A percentile compares a stretch with the other conserved stretches of the same genome.
Conservation (phyloP, 2,113 vertebrate species). For the Chaetodon auriga region DNA sequence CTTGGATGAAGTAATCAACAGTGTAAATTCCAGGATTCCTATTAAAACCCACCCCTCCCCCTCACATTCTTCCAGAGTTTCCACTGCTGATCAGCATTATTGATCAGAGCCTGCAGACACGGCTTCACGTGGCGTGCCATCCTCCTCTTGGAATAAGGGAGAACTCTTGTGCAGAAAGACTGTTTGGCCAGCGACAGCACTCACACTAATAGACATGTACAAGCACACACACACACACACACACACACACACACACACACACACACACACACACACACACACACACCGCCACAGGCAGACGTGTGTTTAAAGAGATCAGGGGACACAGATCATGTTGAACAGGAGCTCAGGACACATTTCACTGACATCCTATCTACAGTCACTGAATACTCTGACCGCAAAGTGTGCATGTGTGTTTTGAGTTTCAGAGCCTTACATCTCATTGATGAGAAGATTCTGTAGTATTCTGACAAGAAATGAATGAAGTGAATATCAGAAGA, state of each 20-base stretch:
- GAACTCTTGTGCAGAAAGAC: not conserved
- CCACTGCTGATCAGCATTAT: constrained; percentile 68
- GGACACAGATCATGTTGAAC: constrained; percentile 50
- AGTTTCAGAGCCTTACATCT: constrained; percentile 10
- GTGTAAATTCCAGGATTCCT: constrained; percentile 38
- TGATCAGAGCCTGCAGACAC: constrained; percentile 63
- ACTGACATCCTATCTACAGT: constrained; percentile 59
- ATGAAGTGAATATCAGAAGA: not conserved
- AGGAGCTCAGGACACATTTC: constrained; percentile 55
- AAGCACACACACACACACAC: not conserved
- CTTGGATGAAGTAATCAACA: constrained; percentile 29
- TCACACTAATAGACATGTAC: not conserved
- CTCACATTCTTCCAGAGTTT: constrained; percentile 39
- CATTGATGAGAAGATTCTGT: constrained; percentile 9
- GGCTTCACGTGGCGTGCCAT: constrained; percentile 19
- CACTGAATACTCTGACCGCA: constrained; percentile 33
- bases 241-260: not conserved
- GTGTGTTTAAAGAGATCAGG: constrained; percentile 35
- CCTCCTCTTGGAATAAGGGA: constrained; percentile 9
- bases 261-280: not conserved
- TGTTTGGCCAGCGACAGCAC: not conserved
- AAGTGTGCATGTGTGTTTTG: not conserved
- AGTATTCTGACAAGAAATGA: not conserved
- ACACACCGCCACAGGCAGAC: not conserved
- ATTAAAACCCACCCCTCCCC: constrained; percentile 10